A percentile compares a stretch with the other conserved stretches of the same genome.
phyloP scores from a whole-genome alignment of 1,140 invertebrate species.

The Bilobella aurantiaca region DNA sequence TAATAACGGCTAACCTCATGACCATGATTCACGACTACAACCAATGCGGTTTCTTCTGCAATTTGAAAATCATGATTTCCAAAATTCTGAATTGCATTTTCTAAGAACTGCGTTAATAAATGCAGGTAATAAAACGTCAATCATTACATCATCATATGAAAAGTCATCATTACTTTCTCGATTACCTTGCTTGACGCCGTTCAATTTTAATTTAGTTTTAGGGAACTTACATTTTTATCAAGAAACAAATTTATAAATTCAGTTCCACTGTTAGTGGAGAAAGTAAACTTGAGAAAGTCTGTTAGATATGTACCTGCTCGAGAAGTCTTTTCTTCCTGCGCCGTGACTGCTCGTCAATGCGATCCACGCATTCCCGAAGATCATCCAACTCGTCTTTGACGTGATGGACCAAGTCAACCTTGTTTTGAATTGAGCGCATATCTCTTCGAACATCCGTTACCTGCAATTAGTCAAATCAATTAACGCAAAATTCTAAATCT shows the following conservation, averaged over 20 bases:
- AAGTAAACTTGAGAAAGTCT: constrained; percentile 20
- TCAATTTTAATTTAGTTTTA: background rate
- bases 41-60: background rate
- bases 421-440: constrained; percentile 86
- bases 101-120: too few species aligned
- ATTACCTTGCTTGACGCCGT: too few species aligned
- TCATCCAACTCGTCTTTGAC: constrained; percentile 89
- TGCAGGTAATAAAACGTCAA: too few species aligned
- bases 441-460: constrained; percentile 73
- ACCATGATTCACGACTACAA: background rate
- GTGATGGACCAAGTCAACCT: constrained; percentile 81
- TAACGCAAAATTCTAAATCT: too few species aligned
- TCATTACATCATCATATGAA: too few species aligned
- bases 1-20: background rate
- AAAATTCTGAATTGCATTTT: constrained; percentile 3
- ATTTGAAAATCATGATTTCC: background rate
- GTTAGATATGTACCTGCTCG: constrained; percentile 79
- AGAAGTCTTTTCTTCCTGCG: constrained; percentile 70
- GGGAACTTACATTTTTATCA: background rate
- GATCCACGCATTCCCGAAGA: constrained; percentile 75
- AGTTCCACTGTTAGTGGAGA: too few species aligned
- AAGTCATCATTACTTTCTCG: too few species aligned
- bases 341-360: constrained; percentile 66
- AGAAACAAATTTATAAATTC: too few species aligned
- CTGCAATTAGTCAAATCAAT: constrained; percentile 25